Evolutionary conservation across 2,888 invertebrate genomes (phyloP), one percentile per base, ranked within the genome.

Genomic region (Sphaeridia pumilis): DNA sequence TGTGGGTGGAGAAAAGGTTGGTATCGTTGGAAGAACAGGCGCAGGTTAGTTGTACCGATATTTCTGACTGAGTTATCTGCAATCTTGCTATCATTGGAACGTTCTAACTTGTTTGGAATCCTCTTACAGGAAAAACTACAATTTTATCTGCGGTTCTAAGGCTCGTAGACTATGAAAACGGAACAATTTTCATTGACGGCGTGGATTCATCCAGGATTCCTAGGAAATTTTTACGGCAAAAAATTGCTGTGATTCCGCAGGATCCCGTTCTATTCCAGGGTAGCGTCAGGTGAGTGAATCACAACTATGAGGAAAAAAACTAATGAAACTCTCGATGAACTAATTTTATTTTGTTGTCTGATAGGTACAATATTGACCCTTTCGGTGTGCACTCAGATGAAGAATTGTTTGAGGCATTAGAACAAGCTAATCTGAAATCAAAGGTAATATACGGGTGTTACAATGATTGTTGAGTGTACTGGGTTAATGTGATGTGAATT

Each of bases 1-100:
- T 31, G 66, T 69, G 27, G 68, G 70, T 14, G 68, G 70, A 26
- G 74, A 76, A 59, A 76, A 75, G 63, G 68, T 77, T 45, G 76
- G 76, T 34, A 73, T 77, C 49, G 73, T 76, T 44, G 77, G 77
- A 26, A 65, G 76, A 59, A 76, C 76, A 5, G 77, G 76, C 10
- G 74, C 75, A 51, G 76, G 76, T 72, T 64, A 57, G 61, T n/a
- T n/a, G n/a, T n/a, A n/a, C n/a, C n/a, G n/a, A 46, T 45, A 20
- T 3, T 42, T 4, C 36, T 31, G n/a, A n/a, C n/a, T n/a, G 5
- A 17, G 1, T 10, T 26, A 31, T 28, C 44, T 48, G 12, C 24
- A 22, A 22, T 49, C n/a, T 12, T 4, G 4, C 28, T 14, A 26
- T 38, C 34, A 25, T 22, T 21, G 35, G 34, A 14, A 44, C 21